Evolutionary conservation across 2,888 invertebrate genomes (phyloP).

Genomic region (Eutolmus rufibarbis): DNA sequence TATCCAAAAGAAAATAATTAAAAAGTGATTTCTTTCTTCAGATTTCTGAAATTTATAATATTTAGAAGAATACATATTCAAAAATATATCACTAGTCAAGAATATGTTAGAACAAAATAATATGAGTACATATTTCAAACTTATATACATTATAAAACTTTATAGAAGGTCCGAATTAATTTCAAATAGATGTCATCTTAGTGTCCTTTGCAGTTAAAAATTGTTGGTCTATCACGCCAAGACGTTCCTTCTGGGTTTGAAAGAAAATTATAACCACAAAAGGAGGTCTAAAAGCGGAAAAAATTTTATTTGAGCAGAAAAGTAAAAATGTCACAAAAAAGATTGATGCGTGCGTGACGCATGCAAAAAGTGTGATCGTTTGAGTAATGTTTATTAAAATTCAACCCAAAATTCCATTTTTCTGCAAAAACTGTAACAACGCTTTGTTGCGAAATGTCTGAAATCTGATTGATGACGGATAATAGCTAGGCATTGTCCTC

Average conservation of each 20-base stretch:
- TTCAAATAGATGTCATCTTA: neutral
- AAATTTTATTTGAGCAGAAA: neutral
- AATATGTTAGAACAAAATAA: no score
- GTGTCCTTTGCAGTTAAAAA: conserved; percentile 10
- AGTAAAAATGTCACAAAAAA: conserved; percentile 45
- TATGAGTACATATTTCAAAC: no score
- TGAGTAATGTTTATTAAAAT: conserved; percentile 50
- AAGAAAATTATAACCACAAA: conserved; percentile 2
- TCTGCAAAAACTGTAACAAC: conserved; percentile 44
- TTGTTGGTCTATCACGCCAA: conserved; percentile 48
- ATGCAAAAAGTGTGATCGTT: conserved; percentile 50
- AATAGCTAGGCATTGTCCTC: neutral
- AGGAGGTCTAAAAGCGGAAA: neutral
- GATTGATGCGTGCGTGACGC: conserved; percentile 46
- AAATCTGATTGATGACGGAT: neutral
- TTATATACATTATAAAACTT: neutral
- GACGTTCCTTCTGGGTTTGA: neutral
- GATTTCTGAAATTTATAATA: no score
- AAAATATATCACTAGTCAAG: no score
- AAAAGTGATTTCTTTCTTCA: no score
- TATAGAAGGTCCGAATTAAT: neutral
- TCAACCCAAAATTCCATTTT: conserved; percentile 25
- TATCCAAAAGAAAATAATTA: no score
- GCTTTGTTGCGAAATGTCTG: conserved; percentile 10
- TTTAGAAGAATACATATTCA: no score